These are phyloP conservation scores for Antedon mediterranea DNA, from an alignment of 53 echinoderm and acorn worm genomes.

Conservation along the genomic window DNA sequence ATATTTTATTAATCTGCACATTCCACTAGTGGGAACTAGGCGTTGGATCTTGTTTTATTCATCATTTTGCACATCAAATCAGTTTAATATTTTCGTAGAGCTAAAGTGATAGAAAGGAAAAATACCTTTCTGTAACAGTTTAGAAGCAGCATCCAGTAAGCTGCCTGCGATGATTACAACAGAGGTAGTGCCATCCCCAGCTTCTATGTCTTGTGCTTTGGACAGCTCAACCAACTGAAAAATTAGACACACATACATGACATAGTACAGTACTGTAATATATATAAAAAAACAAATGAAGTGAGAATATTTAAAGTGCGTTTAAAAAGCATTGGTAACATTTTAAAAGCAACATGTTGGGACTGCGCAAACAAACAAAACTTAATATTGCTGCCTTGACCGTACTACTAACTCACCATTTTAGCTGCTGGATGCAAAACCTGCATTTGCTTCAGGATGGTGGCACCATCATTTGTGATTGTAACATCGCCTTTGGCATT, in stretches of 20 bases:
- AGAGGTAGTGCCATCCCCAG: conserved; percentile 89
- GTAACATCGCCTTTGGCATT: conserved; percentile 89
- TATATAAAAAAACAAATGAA: background rate
- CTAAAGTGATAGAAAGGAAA: no score
- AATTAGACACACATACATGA: background rate
- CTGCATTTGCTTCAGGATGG: conserved; percentile 91
- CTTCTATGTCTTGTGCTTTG: conserved; percentile 89
- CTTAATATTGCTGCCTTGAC: no score
- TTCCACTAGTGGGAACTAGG: background rate
- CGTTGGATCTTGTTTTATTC: conserved; percentile 7
- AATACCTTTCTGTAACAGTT: conserved; percentile 61
- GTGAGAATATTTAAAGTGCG: background rate
- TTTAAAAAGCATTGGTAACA: background rate
- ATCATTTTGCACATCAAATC: conserved; percentile 2
- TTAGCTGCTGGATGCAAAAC: conserved; percentile 92
- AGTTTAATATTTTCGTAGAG: no score
- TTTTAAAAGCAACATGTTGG: no score
- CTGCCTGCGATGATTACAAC: conserved; percentile 93
- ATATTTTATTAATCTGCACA: background rate
- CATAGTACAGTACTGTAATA: no score
- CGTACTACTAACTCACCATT: conserved; percentile 84
- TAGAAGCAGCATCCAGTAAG: conserved; percentile 62
- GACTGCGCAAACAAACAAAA: no score
- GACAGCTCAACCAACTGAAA: conserved; percentile 82
- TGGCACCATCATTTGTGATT: conserved; percentile 94